phyloP scores from a whole-genome alignment of 2,113 vertebrate species.

The Oostethus manadensis region DNA sequence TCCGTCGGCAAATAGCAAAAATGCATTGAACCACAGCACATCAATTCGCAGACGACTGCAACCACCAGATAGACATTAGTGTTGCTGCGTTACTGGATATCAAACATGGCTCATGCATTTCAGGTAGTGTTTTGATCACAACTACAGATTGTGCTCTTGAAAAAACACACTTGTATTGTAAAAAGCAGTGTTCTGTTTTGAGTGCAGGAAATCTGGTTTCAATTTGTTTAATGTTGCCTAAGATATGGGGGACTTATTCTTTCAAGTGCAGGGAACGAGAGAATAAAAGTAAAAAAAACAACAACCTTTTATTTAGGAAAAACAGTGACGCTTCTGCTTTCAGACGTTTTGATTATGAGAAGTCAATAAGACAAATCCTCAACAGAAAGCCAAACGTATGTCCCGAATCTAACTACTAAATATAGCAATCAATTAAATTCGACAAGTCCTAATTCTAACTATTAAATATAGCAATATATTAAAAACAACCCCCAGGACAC shows the following conservation, averaged over 20 bases:
- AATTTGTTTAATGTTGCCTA: conserved; percentile 57
- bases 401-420: conserved; percentile 22
- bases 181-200: conserved; percentile 23
- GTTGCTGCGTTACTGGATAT: neutral
- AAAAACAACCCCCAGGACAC: conserved; percentile 7
- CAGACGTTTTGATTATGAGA: neutral
- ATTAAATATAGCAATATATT: conserved; percentile 16
- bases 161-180: conserved; percentile 33
- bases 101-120: neutral
- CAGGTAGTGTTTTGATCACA: neutral
- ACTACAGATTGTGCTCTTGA: conserved; percentile 7
- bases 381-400: conserved; percentile 19
- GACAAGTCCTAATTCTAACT: too few relatives aligned
- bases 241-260: conserved; percentile 53
- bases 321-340: conserved; percentile 11
- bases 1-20: conserved; percentile 42
- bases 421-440: too few relatives aligned
- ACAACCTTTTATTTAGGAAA: conserved; percentile 47
- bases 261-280: neutral
- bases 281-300: conserved; percentile 31
- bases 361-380: conserved; percentile 14
- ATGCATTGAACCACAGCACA: conserved; percentile 48
- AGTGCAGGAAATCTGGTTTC: conserved; percentile 58
- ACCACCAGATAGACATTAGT: conserved; percentile 4
- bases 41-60: conserved; percentile 10